Base-by-base conservation (phyloP, 1,140 invertebrate genomes). In the Rhyzopertha dominica region DNA sequence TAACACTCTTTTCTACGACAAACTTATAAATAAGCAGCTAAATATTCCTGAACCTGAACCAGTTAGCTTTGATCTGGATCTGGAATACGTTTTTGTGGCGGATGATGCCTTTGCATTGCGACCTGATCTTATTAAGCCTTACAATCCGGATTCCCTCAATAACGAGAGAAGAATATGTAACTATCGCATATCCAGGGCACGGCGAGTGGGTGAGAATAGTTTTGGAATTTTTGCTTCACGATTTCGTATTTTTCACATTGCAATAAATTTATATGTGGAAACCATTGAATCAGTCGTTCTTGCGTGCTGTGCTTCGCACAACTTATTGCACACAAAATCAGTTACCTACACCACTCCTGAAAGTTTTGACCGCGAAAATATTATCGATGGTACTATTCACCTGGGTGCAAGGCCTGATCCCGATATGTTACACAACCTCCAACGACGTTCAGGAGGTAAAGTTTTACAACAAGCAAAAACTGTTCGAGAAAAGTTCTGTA, bases 111-210 rank as follows among this genome's bases (percentile, higher is more conserved):
- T 56, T 26, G 50, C 63, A 16, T 44, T 74, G 38, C 44, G 48
- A 41, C 29, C 20, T 17, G 29, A 63, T 32, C 28, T 71, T 9
- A 59, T 69, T 50, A 65, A 65, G 31, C 69, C 70, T 22, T 72
- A 58, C 49, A 20, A 38, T 68, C 23, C 42, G 39, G 10, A 25
- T 17, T 14, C 40, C 5, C 13, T 28, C 12, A 26, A 46, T 41
- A 22, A 24, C 13, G 36, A 44, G n/a, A 34, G 44, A 54, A 23
- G 34, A 50, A 39, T 63, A 16, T 66, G 44, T 31, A 66, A 65
- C 20, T 65, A 63, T 30, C 18, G 54, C 4, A 20, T 62, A n/a
- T 62, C 53, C 13, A 26, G 58, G 42, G 63, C 53, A 23, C 28
- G 53, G 20, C 50, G 58, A 42, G 58, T n/a, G n/a, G n/a, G n/a